Percentiles rank a stretch among this genome's conserved stretches.
phyloP scores from a whole-genome alignment of 2,888 invertebrate species.

The Elmis aenea region DNA sequence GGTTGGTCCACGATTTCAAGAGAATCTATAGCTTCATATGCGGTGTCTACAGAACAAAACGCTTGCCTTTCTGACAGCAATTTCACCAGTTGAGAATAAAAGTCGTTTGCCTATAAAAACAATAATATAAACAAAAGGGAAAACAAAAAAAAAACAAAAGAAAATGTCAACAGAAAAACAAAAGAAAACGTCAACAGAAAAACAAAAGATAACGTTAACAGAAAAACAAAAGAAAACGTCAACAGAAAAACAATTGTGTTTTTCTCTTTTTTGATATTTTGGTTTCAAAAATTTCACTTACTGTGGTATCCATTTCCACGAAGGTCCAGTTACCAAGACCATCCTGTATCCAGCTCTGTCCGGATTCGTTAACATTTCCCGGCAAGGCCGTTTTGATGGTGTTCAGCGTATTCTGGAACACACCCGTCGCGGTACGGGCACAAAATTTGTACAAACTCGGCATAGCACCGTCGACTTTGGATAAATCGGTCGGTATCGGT shows the following conservation, averaged over 20 bases:
- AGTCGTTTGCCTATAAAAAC: conserved; percentile 42
- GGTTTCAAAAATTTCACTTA: conserved; percentile 21
- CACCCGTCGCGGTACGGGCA: conserved; percentile 72
- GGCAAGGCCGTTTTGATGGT: conserved; percentile 68
- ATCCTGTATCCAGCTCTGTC: conserved; percentile 34
- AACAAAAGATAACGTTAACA: no score
- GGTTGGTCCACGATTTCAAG: conserved; percentile 14
- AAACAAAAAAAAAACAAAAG: neutral
- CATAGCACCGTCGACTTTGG: conserved; percentile 42
- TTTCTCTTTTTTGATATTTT: neutral
- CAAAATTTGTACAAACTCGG: conserved; percentile 57
- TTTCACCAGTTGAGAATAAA: conserved; percentile 49
- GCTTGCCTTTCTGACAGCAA: conserved; percentile 54
- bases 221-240: neutral
- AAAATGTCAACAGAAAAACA: conserved; percentile 9
- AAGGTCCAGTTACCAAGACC: conserved; percentile 48
- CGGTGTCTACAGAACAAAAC: conserved; percentile 56
- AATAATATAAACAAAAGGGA: conserved; percentile 6
- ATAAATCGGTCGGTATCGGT: conserved; percentile 25
- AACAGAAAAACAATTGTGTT: neutral
- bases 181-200: conserved; percentile 2
- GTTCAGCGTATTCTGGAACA: conserved; percentile 64
- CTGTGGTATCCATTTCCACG: conserved; percentile 43
- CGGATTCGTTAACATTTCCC: conserved; percentile 47
- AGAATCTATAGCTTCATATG: conserved; percentile 49